phyloP scores from a whole-genome alignment of 2,888 invertebrate species.

The Galeruca laticollis region DNA sequence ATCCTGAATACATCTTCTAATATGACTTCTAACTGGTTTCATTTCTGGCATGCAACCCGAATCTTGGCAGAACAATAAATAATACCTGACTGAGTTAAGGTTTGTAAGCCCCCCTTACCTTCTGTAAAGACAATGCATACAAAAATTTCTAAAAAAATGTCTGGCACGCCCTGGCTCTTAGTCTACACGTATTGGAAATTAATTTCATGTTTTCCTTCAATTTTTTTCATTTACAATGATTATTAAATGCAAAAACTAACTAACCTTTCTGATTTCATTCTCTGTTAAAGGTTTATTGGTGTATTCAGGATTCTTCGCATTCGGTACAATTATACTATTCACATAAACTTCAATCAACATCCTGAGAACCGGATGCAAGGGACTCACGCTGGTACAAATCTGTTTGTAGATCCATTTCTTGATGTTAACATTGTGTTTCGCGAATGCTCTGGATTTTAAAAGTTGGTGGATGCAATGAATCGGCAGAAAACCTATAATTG shows the following conservation, averaged over 20 bases:
- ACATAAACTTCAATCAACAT: conserved; percentile 95
- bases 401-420: conserved; percentile 97
- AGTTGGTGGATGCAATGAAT: conserved; percentile 97
- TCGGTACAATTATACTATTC: conserved; percentile 85
- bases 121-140: no score
- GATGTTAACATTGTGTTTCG: conserved; percentile 95
- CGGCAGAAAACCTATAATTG: conserved; percentile 82
- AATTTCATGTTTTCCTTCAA: no score
- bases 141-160: no score
- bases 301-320: conserved; percentile 75
- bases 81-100: no score
- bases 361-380: conserved; percentile 91
- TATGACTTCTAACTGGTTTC: no score
- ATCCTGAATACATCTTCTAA: no score
- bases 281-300: conserved; percentile 93
- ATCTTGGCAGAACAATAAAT: no score
- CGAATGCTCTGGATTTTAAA: conserved; percentile 92
- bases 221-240: neutral
- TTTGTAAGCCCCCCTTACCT: no score
- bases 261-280: conserved; percentile 80
- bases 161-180: no score
- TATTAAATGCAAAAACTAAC: neutral
- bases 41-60: no score
- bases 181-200: no score
- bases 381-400: conserved; percentile 88